These are phyloP conservation scores for Megaceryle alcyon DNA, from an alignment of 2,797 vertebrate species.

Conservation along the genomic window DNA sequence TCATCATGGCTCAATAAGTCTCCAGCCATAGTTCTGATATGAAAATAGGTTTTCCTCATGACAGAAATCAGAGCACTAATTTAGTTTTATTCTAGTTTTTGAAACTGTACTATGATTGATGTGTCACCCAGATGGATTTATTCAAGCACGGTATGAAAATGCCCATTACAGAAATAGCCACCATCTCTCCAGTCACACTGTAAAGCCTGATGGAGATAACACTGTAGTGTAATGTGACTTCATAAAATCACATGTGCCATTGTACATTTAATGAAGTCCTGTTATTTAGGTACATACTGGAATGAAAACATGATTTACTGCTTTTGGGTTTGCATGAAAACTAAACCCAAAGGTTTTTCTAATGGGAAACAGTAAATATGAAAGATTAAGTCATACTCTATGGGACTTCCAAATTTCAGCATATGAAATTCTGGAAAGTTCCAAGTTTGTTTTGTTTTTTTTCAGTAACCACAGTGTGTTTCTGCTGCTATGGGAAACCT, in stretches of 20 bases:
- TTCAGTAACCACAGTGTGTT: not conserved
- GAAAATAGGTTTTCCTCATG: constrained; percentile 35
- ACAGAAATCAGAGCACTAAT: not conserved
- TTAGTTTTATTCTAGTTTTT: constrained; percentile 59
- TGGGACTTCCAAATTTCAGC: not conserved
- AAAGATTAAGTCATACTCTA: not conserved
- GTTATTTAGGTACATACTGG: not conserved
- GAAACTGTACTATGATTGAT: constrained; percentile 16
- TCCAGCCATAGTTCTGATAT: constrained; percentile 5
- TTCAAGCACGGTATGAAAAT: constrained; percentile 64
- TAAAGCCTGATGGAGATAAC: constrained; percentile 37
- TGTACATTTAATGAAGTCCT: not conserved
- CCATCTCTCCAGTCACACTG: not conserved
- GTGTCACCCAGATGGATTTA: constrained; percentile 52
- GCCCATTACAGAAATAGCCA: constrained; percentile 32
- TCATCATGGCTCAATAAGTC: constrained; percentile 2
- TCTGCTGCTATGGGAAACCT: not conserved
- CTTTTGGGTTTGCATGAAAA: not conserved
- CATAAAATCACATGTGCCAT: not conserved
- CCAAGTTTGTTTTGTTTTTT: not conserved
- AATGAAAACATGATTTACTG: constrained; percentile 7
- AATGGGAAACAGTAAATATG: not conserved
- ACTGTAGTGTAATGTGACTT: not conserved
- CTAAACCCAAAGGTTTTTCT: not conserved
- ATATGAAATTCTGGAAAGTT: not conserved